Evolutionary conservation across 92 coral and sea anemone genomes (phyloP), one percentile per base, ranked within the genome.

Genomic region (Porites evermanni): DNA sequence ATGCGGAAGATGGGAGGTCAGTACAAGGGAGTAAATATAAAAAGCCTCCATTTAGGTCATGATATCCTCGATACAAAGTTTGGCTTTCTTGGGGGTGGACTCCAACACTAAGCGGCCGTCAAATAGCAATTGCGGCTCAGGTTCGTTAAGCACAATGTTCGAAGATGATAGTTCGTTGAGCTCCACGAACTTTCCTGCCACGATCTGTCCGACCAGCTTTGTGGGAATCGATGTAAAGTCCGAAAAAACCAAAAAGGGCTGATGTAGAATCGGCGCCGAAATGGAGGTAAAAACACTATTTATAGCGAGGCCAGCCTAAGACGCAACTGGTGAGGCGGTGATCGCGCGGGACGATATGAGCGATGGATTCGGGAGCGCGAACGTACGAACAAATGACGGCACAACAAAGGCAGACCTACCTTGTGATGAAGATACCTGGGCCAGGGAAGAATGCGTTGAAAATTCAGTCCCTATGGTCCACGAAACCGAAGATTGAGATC

Each of bases 391-490:
- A 73, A 73, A 53, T 7, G 78, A 73, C 53, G 13, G 78, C 6
- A 51, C 61, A 16, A 51, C 64, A 73, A 73, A 51, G 59, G 78
- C 78, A 47, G 32, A 64, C 63, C 78, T 73, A 73, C 78, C 17
- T 73, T 50, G 63, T 6, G 78, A 23, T 2, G 72, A 67, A 18
- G 72, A 21, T 18, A 6, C 8, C 44, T 18, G 12, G 1, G 72
- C 32, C 72, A 67, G 12, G 9, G 72, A n/a, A 10, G 72, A 67
- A 29, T 19, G 14, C 10, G 29, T 0, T 6, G 72, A 18, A 67
- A 67, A 20, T 3, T 14, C 72, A 9, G 72, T 20, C 16, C 72
- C 32, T 18, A 44, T 1, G 29, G 72, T 19, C 72, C 21, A 44
- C 32, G 23, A 67, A 67, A 14, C 72, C 32, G 72, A 67, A 0